Conservation (phyloP, 2,113 vertebrate species). For the Rana temporaria region DNA sequence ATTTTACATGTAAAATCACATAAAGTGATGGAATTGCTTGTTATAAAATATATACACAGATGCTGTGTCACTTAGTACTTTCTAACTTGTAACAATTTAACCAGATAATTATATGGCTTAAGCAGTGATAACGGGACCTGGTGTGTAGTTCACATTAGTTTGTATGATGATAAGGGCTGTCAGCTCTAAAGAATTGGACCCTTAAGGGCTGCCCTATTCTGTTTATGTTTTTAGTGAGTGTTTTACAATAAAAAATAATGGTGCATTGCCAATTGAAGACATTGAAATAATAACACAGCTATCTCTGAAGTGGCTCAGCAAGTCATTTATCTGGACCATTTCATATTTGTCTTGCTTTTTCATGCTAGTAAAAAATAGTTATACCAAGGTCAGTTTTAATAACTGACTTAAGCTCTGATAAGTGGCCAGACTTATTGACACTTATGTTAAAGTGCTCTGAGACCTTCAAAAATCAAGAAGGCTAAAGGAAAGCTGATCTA, state of each 20-base stretch:
- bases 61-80: too few species aligned
- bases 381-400: constrained; percentile 98
- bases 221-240: constrained; percentile 65
- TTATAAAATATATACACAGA: too few species aligned
- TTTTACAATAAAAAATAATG: constrained; percentile 59
- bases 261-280: constrained; percentile 39
- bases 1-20: too few species aligned
- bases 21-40: too few species aligned
- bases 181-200: constrained; percentile 64
- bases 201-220: constrained; percentile 66
- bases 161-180: constrained; percentile 61
- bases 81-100: too few species aligned
- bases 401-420: constrained; percentile 90
- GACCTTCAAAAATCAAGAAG: constrained; percentile 69
- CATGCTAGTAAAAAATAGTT: constrained; percentile 88
- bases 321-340: constrained; percentile 57
- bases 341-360: constrained; percentile 72
- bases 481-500: constrained; percentile 77
- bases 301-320: constrained; percentile 55
- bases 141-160: constrained; percentile 62
- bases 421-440: constrained; percentile 83
- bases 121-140: neutral
- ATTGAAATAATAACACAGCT: constrained; percentile 60
- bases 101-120: too few species aligned
- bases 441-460: constrained; percentile 76